Conservation (phyloP, 1,140 invertebrate species). For the Melanaphis sacchari region DNA sequence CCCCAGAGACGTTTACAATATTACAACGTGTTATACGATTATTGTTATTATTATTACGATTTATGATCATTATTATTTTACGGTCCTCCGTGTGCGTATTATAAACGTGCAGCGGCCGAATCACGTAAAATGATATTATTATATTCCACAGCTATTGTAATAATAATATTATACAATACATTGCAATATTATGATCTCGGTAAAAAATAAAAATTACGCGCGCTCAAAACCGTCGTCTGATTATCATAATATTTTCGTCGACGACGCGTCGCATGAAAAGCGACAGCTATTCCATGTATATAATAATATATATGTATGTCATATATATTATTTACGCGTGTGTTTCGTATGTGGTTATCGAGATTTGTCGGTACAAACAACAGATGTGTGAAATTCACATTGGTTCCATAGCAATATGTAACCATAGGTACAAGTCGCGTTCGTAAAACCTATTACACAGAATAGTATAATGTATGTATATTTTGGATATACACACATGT, state of each 20-base stretch:
- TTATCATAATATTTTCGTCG: neutral
- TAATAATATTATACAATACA: neutral
- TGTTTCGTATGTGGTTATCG: neutral
- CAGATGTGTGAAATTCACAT: conserved; percentile 40
- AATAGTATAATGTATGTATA: too few species aligned
- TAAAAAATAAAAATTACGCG: neutral
- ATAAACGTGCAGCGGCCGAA: too few species aligned
- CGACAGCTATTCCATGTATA: neutral
- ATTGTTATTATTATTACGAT: neutral
- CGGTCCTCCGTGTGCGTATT: neutral
- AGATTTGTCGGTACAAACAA: neutral
- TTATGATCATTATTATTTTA: neutral
- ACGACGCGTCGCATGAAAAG: neutral
- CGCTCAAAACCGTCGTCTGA: neutral
- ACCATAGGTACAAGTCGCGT: neutral
- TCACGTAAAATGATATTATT: neutral
- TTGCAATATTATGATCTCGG: neutral
- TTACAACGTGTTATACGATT: neutral
- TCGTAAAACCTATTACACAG: neutral
- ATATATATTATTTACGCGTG: neutral
- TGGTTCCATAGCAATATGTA: neutral
- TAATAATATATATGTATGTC: neutral
- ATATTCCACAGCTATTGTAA: neutral
- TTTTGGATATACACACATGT: neutral
- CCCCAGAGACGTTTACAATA: conserved; percentile 10